Conservation (phyloP, 2,113 vertebrate genomes). For the Prolemur simus region DNA sequence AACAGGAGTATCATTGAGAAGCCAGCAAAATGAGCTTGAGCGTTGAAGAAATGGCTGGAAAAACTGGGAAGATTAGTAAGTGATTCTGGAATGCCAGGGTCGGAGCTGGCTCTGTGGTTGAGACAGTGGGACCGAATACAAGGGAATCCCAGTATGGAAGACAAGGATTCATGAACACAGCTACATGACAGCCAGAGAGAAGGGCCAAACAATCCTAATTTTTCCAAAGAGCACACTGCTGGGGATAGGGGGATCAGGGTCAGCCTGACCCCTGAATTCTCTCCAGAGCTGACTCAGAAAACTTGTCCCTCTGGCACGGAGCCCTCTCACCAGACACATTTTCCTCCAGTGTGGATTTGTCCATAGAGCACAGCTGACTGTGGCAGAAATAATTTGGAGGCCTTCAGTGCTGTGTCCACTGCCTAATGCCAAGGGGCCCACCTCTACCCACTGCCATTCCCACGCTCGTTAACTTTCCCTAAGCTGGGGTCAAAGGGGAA, state of each 20-base stretch:
- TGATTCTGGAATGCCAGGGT: not conserved
- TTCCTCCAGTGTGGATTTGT: not conserved
- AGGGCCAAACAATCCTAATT: not conserved
- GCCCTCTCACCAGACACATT: not conserved
- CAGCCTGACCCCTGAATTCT: constrained; percentile 33
- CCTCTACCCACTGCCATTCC: not conserved
- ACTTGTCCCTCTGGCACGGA: not conserved
- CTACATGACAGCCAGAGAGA: not conserved
- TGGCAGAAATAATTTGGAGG: not conserved
- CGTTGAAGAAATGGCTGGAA: not conserved
- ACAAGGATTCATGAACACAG: not conserved
- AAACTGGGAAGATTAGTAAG: not conserved
- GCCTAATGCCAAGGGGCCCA: not conserved
- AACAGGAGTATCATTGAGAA: not conserved
- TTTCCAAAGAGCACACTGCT: not conserved
- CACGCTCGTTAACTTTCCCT: not conserved
- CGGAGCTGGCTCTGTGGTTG: not conserved
- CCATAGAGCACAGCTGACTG: not conserved
- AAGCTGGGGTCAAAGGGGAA: not conserved
- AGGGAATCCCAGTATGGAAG: constrained; percentile 17
- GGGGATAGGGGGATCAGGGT: not conserved
- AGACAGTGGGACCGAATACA: not conserved
- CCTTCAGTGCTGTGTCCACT: not conserved
- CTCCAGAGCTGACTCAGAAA: constrained; percentile 39
- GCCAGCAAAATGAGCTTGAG: not conserved